These are phyloP conservation scores for Oostethus manadensis DNA, from an alignment of 2,113 vertebrate genomes.

Conservation along the genomic window DNA sequence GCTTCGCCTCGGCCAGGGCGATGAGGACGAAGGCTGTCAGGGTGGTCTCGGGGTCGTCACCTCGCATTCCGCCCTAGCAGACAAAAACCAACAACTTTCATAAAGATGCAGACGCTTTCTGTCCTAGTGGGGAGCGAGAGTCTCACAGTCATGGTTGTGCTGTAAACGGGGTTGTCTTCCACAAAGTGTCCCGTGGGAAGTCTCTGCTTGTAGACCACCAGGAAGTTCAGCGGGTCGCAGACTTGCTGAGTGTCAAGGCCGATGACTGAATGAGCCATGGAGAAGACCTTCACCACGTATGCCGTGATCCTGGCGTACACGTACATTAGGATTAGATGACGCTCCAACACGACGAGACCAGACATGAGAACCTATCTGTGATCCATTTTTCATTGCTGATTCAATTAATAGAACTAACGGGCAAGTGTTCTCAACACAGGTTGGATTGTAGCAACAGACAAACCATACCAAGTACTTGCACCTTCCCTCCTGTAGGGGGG, in stretches of 20 bases:
- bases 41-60: constrained; percentile 64
- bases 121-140: background rate
- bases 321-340: too few relatives aligned
- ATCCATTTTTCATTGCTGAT: too few relatives aligned
- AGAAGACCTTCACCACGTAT: constrained; percentile 87
- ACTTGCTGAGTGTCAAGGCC: constrained; percentile 66
- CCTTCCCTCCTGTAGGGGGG: constrained; percentile 70
- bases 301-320: constrained; percentile 80
- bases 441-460: too few relatives aligned
- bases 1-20: constrained; percentile 72
- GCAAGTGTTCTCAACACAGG: too few relatives aligned
- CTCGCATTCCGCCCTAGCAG: constrained; percentile 75
- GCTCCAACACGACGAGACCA: too few relatives aligned
- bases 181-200: constrained; percentile 58
- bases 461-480: constrained; percentile 72
- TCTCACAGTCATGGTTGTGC: constrained; percentile 67
- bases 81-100: background rate
- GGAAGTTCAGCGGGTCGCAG: constrained; percentile 82
- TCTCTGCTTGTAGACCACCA: constrained; percentile 76
- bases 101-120: too few relatives aligned
- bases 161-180: constrained; percentile 77
- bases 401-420: too few relatives aligned
- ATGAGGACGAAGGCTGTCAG: constrained; percentile 84
- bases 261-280: constrained; percentile 72
- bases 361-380: too few relatives aligned